Evolutionary conservation across 2,888 invertebrate species (phyloP), one percentile per base, ranked within the genome.

Genomic region (Campaea margaritaria): DNA sequence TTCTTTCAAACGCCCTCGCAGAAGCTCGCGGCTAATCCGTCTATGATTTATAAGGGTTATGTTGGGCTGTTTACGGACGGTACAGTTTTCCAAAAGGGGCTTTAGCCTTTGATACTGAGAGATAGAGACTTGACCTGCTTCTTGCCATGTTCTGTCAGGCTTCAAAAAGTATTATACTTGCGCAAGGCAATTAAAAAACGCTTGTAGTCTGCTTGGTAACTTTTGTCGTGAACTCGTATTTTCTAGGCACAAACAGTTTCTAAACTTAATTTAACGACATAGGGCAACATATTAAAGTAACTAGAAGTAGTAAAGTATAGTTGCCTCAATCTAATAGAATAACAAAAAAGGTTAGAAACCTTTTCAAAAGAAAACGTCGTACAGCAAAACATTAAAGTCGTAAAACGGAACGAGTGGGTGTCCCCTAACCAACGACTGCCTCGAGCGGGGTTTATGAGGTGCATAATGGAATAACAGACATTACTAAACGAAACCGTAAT

Each of bases 391-490:
- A 56, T 60, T 58, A 58, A 58, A 65, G 45, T 44, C 50, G 43
- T 48, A 57, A 45, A 58, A 47, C 45, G 56, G 48, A 53, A 47
- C 47, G 60, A 60, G 68, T 68, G 64, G 68, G 64, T 41, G 63
- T 58, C 60, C 64, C 58, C 27, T 31, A 44, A 7, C 41, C 13
- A 45, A 38, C 46, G 21, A 28, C 4, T 36, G 55, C 64, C 53
- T 43, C 45, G 28, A 48, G 62, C 54, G 36, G 27, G 41, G 42
- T 67, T 65, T 67, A 67, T 51, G 61, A 67, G 53, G 58, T 63
- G 50, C 51, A 64, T 67, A 58, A 67, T 65, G 50, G 46, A 63
- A 67, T 60, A 62, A 66, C 58, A 61, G 50, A 54, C 52, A 54
- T 58, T 56, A 49, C 48, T 21, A 50, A 55, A 50, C 53, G 57